These are phyloP conservation scores for Idaea biselata DNA, from an alignment of 2,888 invertebrate genomes.

Conservation along the genomic window DNA sequence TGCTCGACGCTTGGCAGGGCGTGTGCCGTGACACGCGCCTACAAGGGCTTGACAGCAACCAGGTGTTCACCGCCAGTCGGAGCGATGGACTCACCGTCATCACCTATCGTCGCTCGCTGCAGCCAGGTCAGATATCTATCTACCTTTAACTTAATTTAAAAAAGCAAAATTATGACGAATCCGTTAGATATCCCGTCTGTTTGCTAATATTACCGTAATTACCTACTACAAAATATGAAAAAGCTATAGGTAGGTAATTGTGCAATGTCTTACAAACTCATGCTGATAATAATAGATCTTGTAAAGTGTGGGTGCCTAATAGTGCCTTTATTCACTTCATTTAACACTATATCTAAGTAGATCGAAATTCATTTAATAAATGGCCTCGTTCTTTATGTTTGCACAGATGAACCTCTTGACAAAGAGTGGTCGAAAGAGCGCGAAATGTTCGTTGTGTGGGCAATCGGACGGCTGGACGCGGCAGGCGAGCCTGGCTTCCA, in stretches of 20 bases:
- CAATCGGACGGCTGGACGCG: slow-evolving; percentile 88
- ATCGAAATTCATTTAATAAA: too few relatives aligned
- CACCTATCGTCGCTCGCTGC: slow-evolving; percentile 88
- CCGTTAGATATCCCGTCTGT: too few relatives aligned
- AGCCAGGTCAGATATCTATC: slow-evolving; percentile 79
- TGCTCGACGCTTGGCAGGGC: slow-evolving; percentile 91
- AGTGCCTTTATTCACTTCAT: too few relatives aligned
- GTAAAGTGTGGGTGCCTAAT: too few relatives aligned
- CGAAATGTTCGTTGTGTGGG: slow-evolving; percentile 89
- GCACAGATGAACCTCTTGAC: slow-evolving; percentile 87
- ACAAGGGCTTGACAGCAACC: slow-evolving; percentile 90
- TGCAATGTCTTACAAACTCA: too few relatives aligned
- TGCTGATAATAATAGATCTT: too few relatives aligned
- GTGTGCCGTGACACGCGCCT: slow-evolving; percentile 92
- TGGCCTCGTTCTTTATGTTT: too few relatives aligned
- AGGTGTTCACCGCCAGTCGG: slow-evolving; percentile 86
- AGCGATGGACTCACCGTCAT: slow-evolving; percentile 89
- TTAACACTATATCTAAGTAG: too few relatives aligned
- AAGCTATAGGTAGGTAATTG: too few relatives aligned
- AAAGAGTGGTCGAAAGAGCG: slow-evolving; percentile 85
- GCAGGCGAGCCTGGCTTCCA: slow-evolving; percentile 92
- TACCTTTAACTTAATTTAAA: not conserved
- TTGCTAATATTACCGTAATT: too few relatives aligned
- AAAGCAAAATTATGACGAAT: too few relatives aligned
- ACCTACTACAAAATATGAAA: too few relatives aligned